Conservation (phyloP, 2,797 vertebrate genomes). For the Monodelphis domestica region DNA sequence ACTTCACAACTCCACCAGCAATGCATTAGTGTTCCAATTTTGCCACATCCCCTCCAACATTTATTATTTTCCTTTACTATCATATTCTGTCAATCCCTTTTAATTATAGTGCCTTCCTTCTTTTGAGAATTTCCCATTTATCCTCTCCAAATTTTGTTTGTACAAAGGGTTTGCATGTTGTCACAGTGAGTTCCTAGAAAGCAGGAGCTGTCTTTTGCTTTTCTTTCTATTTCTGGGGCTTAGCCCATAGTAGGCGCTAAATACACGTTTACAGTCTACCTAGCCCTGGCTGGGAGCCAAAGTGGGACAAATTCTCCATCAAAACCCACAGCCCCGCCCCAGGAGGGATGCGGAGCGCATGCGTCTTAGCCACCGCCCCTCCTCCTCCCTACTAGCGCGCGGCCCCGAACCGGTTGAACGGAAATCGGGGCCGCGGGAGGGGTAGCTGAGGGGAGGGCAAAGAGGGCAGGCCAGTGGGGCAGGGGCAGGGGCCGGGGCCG, state of each 20-base stretch:
- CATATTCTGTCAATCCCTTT: no score
- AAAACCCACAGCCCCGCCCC: no score
- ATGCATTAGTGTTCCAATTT: no score
- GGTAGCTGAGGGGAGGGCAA: background rate
- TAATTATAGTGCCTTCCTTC: background rate
- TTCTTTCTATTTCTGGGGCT: background rate
- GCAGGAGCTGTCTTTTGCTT: background rate
- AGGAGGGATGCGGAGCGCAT: background rate
- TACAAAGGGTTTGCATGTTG: background rate
- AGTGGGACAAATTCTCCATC: background rate
- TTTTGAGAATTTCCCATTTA: background rate
- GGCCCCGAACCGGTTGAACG: background rate
- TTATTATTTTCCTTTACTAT: no score
- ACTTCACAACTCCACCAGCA: no score
- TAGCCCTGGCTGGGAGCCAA: conserved; percentile 5
- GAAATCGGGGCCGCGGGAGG: background rate
- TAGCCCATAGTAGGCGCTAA: no score
- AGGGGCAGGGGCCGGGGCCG: background rate
- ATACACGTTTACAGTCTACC: conserved; percentile 1
- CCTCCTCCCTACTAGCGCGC: background rate
- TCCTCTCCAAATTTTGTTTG: background rate
- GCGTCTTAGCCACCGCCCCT: background rate
- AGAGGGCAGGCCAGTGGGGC: background rate
- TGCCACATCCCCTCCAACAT: no score
- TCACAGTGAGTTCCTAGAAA: background rate